Percentiles rank a stretch among this genome's conserved stretches.
Conservation (phyloP, 2,888 invertebrate species). For the Thymelicus acteon region DNA sequence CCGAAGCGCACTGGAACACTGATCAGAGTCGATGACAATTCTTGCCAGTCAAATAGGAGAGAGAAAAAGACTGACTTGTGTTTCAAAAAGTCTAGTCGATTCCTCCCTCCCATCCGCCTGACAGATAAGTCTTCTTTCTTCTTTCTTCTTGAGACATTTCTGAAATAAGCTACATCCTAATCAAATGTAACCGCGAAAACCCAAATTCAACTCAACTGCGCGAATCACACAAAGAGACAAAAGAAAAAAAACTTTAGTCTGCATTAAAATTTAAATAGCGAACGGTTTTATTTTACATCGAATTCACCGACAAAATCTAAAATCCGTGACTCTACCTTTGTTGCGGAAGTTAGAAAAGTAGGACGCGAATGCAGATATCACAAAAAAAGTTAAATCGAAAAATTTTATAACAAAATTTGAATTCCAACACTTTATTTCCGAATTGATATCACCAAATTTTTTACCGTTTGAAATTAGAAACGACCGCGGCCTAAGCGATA, state of each 20-base stretch:
- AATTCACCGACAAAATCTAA: constrained; percentile 40
- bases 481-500: constrained; percentile 25
- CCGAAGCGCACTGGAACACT: constrained; percentile 37
- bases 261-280: constrained; percentile 14
- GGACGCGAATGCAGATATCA: constrained; percentile 67
- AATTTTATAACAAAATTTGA: constrained; percentile 2
- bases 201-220: constrained; percentile 44
- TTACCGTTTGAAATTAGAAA: constrained; percentile 43
- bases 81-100: constrained; percentile 85
- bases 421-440: constrained; percentile 53
- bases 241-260: constrained; percentile 48
- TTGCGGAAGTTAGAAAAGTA: constrained; percentile 79
- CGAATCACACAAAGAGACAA: constrained; percentile 63
- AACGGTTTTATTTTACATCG: neutral
- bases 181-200: constrained; percentile 49
- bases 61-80: constrained; percentile 91
- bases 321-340: constrained; percentile 59
- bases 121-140: constrained; percentile 60
- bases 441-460: constrained; percentile 56
- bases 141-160: constrained; percentile 46
- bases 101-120: constrained; percentile 87
- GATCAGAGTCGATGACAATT: constrained; percentile 53
- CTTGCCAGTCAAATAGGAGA: constrained; percentile 88
- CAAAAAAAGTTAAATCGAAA: constrained; percentile 43
- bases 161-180: constrained; percentile 53